Evolutionary conservation across 2,888 invertebrate species (phyloP), one percentile per base, ranked within the genome.

Genomic region (Drosophila pegasa): DNA sequence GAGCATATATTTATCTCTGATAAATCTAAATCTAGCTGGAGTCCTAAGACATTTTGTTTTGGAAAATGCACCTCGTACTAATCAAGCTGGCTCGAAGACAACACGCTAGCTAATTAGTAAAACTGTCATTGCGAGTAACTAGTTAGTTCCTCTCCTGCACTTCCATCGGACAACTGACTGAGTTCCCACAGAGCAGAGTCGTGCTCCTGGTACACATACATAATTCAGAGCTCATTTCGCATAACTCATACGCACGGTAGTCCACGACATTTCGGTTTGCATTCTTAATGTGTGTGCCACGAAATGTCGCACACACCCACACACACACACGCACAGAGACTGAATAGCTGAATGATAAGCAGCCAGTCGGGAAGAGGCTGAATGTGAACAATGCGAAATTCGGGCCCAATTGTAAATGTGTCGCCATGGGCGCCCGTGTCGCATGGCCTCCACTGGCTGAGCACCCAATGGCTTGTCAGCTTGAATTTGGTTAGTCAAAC

Each of bases 401-500:
- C 51, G 22, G 41, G 55, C 20, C 54, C 47, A 35, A 40, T 45
- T 71, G 55, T 43, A 25, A 43, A 38, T 52, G 4, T 54, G 35
- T 18, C 68, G 41, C 74, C 47, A 45, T 27, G 56, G 60, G 55
- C 47, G 50, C 27, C 38, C 45, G 43, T 61, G 31, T 59, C 69
- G 47, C 50, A 20, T 74, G 60, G 58, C 48, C 47, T 27, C 69
- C 51, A 62, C 68, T 58, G 59, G 57, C 48, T 37, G 64, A 51
- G 40, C 64, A 61, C 52, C 47, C 71, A 63, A 33, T 56, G 59
- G 48, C 41, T 71, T 71, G 86, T 79, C 77, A 54, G 67, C 56
- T 73, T 65, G 69, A 73, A 87, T 80, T 80, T 78, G 55, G 87
- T 77, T 77, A 83, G 72, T 75, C 89, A 79, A 82, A 88, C 70